Evolutionary conservation across 2,113 vertebrate species (phyloP), one percentile per base, ranked within the genome.

Genomic region (Alligator mississippiensis): DNA sequence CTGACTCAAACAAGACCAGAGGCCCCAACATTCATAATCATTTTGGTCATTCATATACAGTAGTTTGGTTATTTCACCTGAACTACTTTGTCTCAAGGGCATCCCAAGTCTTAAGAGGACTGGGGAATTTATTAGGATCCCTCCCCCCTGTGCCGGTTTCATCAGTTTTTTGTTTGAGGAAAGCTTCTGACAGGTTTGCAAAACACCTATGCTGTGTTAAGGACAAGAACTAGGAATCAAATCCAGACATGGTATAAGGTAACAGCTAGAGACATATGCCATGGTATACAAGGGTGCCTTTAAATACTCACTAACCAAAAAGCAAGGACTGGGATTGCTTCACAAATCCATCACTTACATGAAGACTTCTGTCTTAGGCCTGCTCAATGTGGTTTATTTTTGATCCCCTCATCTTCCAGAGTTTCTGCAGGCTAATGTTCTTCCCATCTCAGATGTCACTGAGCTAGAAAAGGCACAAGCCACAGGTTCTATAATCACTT

Each of bases 381-480:
- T 16, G 6, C 80, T 61, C 79, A 83, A 64, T 68, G 63, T 25
- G 90, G 57, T 83, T 95, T 75, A 22, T 62, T 84, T 79, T 61
- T 86, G 68, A 24, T 75, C 87, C 55, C 70, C 72, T 92, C 95
- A 80, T 88, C 54, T 86, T 87, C 74, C 24, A 60, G 90, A 77
- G 24, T 83, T 86, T 88, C 83, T 80, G 30, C 72, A 78, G 27
- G 25, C 62, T 84, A 75, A 80, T 72, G 80, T 59, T 90, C 63
- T 89, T 85, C 59, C 90, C 77, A 54, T 63, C 72, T 88, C 78
- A 82, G 16, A 93, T n/a, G 82, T 93, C 93, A 87, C 79, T 64
- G 66, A 78, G 57, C 77, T 72, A 94, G 89, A 82, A 87, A 47
- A 84, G 59, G 17, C 87, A 77, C 47, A 74, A 95, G 85, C 63